Base-by-base conservation (phyloP, 2,113 vertebrate species). In the Felis chaus region DNA sequence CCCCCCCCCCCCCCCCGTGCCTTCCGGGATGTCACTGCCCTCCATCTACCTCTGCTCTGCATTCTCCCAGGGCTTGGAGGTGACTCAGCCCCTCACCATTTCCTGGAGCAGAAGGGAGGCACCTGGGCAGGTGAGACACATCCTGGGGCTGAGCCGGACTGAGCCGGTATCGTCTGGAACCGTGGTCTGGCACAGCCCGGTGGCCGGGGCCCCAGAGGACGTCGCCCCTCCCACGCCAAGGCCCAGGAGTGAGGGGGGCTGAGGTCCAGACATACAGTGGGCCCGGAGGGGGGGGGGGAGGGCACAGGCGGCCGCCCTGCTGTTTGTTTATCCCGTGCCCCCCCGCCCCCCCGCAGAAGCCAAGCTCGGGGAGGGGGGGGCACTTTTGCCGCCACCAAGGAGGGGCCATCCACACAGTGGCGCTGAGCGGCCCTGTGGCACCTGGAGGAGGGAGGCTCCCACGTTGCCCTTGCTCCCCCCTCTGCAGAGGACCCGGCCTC, bases 11-110 rank as follows among this genome's bases (percentile, higher is more conserved):
- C 4, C 13, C 8, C 21, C 53, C 53, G 13, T 15, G 3, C 53
- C 80, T 78, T 41, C 14, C 3, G 25, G 74, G 41, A 1, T 48
- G 74, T 31, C 74, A 31, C 53, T 4, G 33, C 31, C 36, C 19
- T 55, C 10, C 18, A 8, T 39, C 87, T 69, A 13, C 9, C 18
- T 21, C 68, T 27, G 45, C 48, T 48, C 48, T 2, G 39, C 50
- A 15, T 3, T 36, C 57, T 33, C 85, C 73, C 31, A 15, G 73
- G 80, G 0, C 53, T 25, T 4, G 0, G 8, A 61, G 25, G n/a
- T 91, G 95, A 96, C 95, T 94, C 96, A 96, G 78, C 15, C 13
- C 16, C 78, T 78, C 3, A 0, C 23, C 65, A 5, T 19, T 94
- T 87, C 95, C 16, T 5, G 94, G 61, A 95, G 79, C 39, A 23